A percentile compares a stretch with the other conserved stretches of the same genome.
Evolutionary conservation across 2,888 invertebrate species (phyloP).

Genomic region (Epinotia brunnichana): DNA sequence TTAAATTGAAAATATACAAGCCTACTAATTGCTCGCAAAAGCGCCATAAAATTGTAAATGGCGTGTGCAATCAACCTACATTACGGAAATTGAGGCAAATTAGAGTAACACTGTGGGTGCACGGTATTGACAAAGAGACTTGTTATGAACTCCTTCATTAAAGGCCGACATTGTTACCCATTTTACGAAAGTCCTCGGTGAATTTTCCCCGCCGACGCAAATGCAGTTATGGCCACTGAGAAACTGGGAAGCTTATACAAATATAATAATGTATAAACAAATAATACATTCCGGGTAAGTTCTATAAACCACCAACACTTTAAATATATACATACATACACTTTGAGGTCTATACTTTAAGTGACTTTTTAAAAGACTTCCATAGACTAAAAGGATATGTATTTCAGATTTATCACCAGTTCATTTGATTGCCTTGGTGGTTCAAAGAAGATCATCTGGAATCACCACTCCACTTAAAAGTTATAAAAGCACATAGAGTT

Average conservation of each 20-base stretch:
- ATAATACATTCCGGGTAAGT: background rate
- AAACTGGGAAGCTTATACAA: constrained; percentile 5
- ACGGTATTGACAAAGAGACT: constrained; percentile 49
- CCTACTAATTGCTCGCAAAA: constrained; percentile 7
- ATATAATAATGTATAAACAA: background rate
- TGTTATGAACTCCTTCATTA: constrained; percentile 47
- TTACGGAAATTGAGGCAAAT: constrained; percentile 47
- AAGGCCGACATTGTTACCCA: constrained; percentile 25
- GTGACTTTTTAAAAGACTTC: too few species aligned
- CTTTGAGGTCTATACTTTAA: too few species aligned
- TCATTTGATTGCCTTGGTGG: too few species aligned
- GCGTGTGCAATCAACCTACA: constrained; percentile 29
- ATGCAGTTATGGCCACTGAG: constrained; percentile 6
- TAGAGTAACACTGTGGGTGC: constrained; percentile 50
- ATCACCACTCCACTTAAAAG: too few species aligned
- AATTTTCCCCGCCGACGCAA: constrained; percentile 22
- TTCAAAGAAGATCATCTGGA: too few species aligned
- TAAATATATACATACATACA: too few species aligned
- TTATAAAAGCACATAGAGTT: too few species aligned
- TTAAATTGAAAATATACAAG: constrained; percentile 3
- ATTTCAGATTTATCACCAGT: too few species aligned
- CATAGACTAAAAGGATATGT: too few species aligned
- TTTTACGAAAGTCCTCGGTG: constrained; percentile 36
- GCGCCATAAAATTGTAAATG: constrained; percentile 22
- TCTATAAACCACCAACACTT: background rate